Conservation (phyloP, 2,797 vertebrate species). For the Harpagifer antarcticus region DNA sequence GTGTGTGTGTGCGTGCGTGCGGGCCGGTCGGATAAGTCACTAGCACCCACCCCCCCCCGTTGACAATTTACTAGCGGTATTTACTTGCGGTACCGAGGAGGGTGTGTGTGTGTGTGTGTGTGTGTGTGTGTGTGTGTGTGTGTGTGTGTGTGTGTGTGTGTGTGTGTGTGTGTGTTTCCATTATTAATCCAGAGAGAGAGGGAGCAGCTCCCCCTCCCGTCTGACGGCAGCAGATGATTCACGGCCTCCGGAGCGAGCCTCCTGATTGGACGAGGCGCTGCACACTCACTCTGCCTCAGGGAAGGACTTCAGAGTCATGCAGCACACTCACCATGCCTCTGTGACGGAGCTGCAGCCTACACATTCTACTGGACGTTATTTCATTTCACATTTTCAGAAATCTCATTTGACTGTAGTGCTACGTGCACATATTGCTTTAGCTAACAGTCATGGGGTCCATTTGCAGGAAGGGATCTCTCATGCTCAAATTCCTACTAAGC, state of each 20-base stretch:
- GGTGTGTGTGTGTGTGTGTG: slow-evolving; percentile 36
- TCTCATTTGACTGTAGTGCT: too few species aligned
- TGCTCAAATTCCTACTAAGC: not conserved
- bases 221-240: slow-evolving; percentile 76
- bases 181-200: slow-evolving; percentile 65
- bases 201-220: slow-evolving; percentile 65
- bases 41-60: too few species aligned
- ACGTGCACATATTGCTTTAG: not conserved
- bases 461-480: not conserved
- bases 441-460: slow-evolving; percentile 12
- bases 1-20: too few species aligned
- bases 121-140: slow-evolving; percentile 43
- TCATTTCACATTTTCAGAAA: too few species aligned
- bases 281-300: slow-evolving; percentile 76
- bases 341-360: slow-evolving; percentile 41
- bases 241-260: slow-evolving; percentile 66
- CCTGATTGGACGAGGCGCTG: slow-evolving; percentile 79
- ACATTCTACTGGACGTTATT: not conserved
- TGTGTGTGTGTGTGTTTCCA: slow-evolving; percentile 54
- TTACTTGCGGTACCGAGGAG: too few species aligned
- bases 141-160: slow-evolving; percentile 42
- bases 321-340: slow-evolving; percentile 54
- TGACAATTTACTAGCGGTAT: too few species aligned
- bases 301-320: slow-evolving; percentile 77
- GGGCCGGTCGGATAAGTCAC: too few species aligned